Conservation (phyloP, 2,797 vertebrate species). For the Lycodopsis pacificus region DNA sequence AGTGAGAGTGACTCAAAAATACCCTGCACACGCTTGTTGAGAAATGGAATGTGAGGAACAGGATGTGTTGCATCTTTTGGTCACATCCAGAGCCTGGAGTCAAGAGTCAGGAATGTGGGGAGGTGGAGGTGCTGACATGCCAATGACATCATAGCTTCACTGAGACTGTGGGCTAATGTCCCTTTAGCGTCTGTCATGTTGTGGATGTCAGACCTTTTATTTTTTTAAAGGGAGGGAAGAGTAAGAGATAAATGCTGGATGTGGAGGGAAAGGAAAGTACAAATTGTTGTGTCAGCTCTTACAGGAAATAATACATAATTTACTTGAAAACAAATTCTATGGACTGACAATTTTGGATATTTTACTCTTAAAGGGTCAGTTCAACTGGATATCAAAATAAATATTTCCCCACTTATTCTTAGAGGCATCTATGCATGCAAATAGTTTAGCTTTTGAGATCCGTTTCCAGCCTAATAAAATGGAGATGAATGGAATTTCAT, state of each 20-base stretch:
- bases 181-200: slow-evolving; percentile 14
- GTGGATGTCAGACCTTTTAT: background rate
- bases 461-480: background rate
- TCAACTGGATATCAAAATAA: background rate
- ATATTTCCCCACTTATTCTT: background rate
- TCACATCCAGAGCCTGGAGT: slow-evolving; percentile 26
- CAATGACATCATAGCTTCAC: slow-evolving; percentile 38
- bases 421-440: background rate
- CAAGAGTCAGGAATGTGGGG: slow-evolving; percentile 22
- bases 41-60: slow-evolving; percentile 43
- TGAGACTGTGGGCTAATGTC: background rate
- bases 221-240: slow-evolving; percentile 4
- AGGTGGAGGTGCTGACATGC: slow-evolving; percentile 25
- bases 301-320: background rate
- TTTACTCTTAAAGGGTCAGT: background rate
- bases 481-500: background rate
- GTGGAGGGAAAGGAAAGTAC: background rate
- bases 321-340: background rate
- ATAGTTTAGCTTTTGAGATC: background rate
- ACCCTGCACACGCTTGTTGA: slow-evolving; percentile 45
- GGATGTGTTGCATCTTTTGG: slow-evolving; percentile 54
- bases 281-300: background rate
- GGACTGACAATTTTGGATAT: too few species aligned
- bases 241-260: background rate
- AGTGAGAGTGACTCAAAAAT: slow-evolving; percentile 39